phyloP scores from a whole-genome alignment of 2,888 invertebrate species.

The Choristoneura rosaceana region DNA sequence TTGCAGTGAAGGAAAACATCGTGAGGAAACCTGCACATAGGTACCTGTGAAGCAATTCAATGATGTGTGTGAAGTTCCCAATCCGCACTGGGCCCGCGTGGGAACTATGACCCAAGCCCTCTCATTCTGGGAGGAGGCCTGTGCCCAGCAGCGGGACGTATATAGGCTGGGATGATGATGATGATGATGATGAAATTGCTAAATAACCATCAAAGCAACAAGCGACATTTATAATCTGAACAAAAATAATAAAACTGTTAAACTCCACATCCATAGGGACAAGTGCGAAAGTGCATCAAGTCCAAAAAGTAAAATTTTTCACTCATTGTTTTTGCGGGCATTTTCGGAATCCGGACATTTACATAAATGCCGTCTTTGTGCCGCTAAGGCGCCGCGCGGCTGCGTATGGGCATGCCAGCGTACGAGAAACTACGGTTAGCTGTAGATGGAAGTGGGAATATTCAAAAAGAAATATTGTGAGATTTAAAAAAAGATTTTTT shows the following conservation, averaged over 20 bases:
- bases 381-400: slow-evolving; percentile 77
- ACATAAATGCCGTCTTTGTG: slow-evolving; percentile 83
- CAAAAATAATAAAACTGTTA: slow-evolving; percentile 18
- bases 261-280: slow-evolving; percentile 42
- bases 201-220: no score
- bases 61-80: no score
- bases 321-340: slow-evolving; percentile 73
- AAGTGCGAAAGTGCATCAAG: slow-evolving; percentile 64
- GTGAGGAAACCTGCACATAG: no score
- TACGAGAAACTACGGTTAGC: slow-evolving; percentile 39
- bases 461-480: background rate
- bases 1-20: no score
- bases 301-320: slow-evolving; percentile 78
- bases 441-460: slow-evolving; percentile 15
- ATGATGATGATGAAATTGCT: no score
- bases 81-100: no score
- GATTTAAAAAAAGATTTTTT: background rate
- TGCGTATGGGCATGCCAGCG: slow-evolving; percentile 43
- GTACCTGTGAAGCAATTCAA: no score
- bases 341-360: slow-evolving; percentile 79
- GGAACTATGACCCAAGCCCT: no score
- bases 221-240: background rate
- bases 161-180: no score
- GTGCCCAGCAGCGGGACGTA: no score
- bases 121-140: no score